A percentile compares a stretch with the other conserved stretches of the same genome.
Conservation (phyloP, 2,113 vertebrate species). For the Passerina amoena region DNA sequence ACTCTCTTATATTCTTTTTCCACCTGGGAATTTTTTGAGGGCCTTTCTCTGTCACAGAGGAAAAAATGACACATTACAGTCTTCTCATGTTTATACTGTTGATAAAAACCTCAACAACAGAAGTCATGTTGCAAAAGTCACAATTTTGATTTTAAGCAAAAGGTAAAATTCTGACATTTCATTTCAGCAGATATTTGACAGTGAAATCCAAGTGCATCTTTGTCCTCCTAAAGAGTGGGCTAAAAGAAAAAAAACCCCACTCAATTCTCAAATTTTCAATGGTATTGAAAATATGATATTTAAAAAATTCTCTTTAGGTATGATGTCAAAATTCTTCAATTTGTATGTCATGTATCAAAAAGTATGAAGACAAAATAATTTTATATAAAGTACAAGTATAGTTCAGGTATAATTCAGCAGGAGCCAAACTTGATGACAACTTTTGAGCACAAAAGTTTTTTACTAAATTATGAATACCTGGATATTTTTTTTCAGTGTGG, state of each 20-base stretch:
- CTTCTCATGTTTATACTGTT: background rate
- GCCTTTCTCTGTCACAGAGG: background rate
- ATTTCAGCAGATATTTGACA: background rate
- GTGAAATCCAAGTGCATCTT: background rate
- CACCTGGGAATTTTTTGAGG: background rate
- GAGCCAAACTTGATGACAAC: background rate
- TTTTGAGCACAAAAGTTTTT: background rate
- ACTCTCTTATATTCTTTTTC: background rate
- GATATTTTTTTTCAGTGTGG: background rate
- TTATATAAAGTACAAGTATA: background rate
- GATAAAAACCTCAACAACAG: background rate
- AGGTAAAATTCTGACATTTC: background rate
- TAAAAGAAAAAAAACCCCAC: rapidly evolving
- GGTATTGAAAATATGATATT: background rate
- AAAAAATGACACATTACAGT: background rate
- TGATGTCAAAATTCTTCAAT: background rate
- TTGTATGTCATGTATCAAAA: background rate
- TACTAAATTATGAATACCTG: background rate
- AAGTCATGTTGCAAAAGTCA: background rate
- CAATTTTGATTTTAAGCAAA: background rate
- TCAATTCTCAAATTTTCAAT: background rate
- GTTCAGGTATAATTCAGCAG: background rate
- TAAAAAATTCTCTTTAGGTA: background rate
- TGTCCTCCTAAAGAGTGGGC: background rate
- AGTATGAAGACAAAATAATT: background rate